Percentiles rank a stretch among this genome's conserved stretches.
Conservation (phyloP, 2,888 invertebrate species). For the Arge pagana region DNA sequence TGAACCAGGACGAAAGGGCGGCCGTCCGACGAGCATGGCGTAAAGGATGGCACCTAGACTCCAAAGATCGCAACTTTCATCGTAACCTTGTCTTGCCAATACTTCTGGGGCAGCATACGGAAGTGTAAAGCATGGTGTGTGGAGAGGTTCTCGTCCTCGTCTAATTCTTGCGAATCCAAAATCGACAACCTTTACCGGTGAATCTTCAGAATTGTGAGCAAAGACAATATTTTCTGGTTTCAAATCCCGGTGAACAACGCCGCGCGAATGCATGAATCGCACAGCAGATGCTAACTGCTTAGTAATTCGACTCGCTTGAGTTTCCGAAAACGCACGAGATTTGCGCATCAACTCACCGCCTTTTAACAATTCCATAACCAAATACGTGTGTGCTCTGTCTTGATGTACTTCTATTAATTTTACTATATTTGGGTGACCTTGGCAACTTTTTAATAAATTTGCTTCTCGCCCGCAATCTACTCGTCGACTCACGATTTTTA, state of each 20-base stretch:
- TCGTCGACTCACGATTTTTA: conserved; percentile 79
- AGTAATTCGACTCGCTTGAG: conserved; percentile 78
- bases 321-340: conserved; percentile 74
- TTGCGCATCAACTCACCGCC: conserved; percentile 82
- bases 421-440: conserved; percentile 88
- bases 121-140: conserved; percentile 91
- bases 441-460: conserved; percentile 78
- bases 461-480: conserved; percentile 76
- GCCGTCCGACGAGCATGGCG: conserved; percentile 83
- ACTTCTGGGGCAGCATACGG: conserved; percentile 97
- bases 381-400: conserved; percentile 85
- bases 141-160: conserved; percentile 65
- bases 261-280: conserved; percentile 79
- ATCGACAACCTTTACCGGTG: conserved; percentile 87
- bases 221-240: conserved; percentile 87
- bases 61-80: conserved; percentile 95
- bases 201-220: conserved; percentile 62
- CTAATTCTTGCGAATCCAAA: conserved; percentile 92
- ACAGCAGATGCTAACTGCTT: conserved; percentile 83
- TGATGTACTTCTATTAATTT: conserved; percentile 81
- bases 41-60: conserved; percentile 93
- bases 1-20: conserved; percentile 79
- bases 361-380: conserved; percentile 82
- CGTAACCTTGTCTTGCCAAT: conserved; percentile 77
- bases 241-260: conserved; percentile 90